phyloP scores from a whole-genome alignment of 1,140 invertebrate species.

The Drosophila seguyi region DNA sequence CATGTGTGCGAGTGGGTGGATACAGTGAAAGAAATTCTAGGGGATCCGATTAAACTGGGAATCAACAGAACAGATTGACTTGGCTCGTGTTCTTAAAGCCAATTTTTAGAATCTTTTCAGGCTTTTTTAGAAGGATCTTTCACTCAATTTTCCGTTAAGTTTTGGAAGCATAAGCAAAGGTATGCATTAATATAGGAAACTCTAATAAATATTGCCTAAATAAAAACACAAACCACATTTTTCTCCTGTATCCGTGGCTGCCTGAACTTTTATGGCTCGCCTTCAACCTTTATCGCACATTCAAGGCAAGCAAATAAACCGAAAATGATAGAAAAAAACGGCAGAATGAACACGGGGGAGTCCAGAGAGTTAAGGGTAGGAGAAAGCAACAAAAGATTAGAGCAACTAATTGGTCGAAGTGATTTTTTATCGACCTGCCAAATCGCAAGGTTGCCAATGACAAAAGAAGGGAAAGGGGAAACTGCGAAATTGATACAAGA shows the following conservation, averaged over 20 bases:
- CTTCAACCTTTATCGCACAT: conserved; percentile 48
- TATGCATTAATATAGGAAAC: too few relatives aligned
- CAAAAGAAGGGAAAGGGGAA: background rate
- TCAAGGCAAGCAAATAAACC: conserved; percentile 55
- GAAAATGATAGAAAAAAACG: conserved; percentile 20
- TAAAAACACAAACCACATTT: background rate
- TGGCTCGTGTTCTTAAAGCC: too few relatives aligned
- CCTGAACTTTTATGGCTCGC: conserved; percentile 32
- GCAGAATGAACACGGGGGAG: too few relatives aligned
- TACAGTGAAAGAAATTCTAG: background rate
- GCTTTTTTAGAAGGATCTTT: too few relatives aligned
- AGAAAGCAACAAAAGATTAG: conserved; percentile 61
- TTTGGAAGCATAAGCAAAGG: too few relatives aligned
- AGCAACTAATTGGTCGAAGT: conserved; percentile 69
- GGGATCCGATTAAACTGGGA: background rate
- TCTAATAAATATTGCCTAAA: background rate
- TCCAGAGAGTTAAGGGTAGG: too few relatives aligned
- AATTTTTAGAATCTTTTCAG: too few relatives aligned
- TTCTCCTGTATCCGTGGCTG: background rate
- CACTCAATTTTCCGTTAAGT: accelerated
- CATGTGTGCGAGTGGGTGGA: conserved; percentile 3
- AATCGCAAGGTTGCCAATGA: conserved; percentile 36
- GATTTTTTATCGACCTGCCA: conserved; percentile 62
- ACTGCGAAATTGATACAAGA: conserved; percentile 28
- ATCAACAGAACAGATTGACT: background rate